A percentile compares a stretch with the other conserved stretches of the same genome.
Conservation (phyloP, 2,888 invertebrate species). For the Rapana venosa region DNA sequence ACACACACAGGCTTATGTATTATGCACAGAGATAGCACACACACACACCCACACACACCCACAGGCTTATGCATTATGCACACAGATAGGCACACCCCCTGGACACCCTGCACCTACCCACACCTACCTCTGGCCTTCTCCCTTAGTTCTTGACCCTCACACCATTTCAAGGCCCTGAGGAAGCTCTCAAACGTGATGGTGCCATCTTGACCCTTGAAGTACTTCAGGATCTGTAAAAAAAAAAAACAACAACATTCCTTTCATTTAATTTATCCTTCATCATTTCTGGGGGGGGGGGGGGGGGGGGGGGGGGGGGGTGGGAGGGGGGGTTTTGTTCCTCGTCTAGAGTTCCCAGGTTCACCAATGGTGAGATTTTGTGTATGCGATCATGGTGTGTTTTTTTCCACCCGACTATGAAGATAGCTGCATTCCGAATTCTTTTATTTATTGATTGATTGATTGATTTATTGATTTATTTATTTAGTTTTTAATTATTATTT, state of each 20-base stretch:
- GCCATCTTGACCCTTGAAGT: constrained; percentile 64
- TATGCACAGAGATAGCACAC: too few relatives aligned
- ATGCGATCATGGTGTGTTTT: background rate
- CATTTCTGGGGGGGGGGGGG: too few relatives aligned
- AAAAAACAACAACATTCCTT: too few relatives aligned
- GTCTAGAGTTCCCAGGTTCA: background rate
- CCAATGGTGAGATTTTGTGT: background rate
- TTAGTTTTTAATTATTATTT: too few relatives aligned
- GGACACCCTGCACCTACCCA: too few relatives aligned
- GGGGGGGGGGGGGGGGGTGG: too few relatives aligned
- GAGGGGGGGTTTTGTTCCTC: background rate
- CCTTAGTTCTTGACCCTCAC: constrained; percentile 64
- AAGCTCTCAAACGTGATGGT: constrained; percentile 74
- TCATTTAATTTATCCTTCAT: too few relatives aligned
- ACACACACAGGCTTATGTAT: too few relatives aligned
- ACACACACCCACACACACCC: background rate
- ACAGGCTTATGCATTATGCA: too few relatives aligned
- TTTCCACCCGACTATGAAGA: background rate
- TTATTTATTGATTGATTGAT: too few relatives aligned
- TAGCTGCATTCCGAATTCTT: background rate
- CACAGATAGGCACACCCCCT: background rate
- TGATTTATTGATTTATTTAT: too few relatives aligned
- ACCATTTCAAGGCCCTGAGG: constrained; percentile 73
- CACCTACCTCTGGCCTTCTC: constrained; percentile 71
- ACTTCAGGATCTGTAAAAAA: constrained; percentile 67